Conservation (phyloP, 2,888 invertebrate species). For the Glaucopsyche alexis region DNA sequence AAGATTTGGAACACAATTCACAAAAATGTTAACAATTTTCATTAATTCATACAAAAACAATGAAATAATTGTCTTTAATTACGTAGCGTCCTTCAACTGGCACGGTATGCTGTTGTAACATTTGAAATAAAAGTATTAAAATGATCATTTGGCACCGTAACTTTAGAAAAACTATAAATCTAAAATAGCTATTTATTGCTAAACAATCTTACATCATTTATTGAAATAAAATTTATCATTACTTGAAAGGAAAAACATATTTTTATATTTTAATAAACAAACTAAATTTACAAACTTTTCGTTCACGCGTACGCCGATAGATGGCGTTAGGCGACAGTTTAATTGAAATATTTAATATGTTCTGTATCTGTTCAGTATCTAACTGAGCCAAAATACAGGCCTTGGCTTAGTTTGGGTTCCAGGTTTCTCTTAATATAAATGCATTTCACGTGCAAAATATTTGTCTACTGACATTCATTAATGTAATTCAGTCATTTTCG, state of each 20-base stretch:
- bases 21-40: too few relatives aligned
- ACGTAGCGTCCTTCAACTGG: too few relatives aligned
- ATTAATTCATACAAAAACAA: too few relatives aligned
- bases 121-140: not conserved
- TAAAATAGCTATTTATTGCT: not conserved
- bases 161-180: not conserved
- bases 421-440: not conserved
- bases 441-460: not conserved
- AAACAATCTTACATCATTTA: not conserved
- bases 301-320: not conserved
- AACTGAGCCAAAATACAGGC: slow-evolving; percentile 5
- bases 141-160: not conserved
- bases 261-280: too few relatives aligned
- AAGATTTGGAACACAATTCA: too few relatives aligned
- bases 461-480: not conserved
- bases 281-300: not conserved
- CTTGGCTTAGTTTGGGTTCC: slow-evolving; percentile 9
- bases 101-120: too few relatives aligned
- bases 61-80: too few relatives aligned
- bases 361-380: too few relatives aligned
- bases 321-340: not conserved
- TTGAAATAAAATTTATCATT: too few relatives aligned
- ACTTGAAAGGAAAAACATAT: too few relatives aligned
- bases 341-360: not conserved
- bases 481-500: not conserved